Evolutionary conservation across 2,888 invertebrate species (phyloP).

Genomic region (Lathronympha strigana): DNA sequence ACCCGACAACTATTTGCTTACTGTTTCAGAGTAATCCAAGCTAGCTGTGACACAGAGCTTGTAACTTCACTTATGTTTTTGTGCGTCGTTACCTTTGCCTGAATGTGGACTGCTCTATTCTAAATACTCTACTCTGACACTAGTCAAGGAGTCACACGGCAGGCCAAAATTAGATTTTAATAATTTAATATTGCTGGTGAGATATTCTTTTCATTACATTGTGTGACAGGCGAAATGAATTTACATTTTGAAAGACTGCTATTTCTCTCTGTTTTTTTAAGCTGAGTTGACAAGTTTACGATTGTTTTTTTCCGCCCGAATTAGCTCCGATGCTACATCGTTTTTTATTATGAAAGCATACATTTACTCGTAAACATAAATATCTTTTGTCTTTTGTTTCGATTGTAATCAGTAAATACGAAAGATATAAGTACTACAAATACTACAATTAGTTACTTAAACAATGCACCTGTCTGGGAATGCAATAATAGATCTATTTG

Average conservation of each 20-base stretch:
- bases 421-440: no score
- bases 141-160: conserved; percentile 18
- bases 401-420: conserved; percentile 3
- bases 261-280: conserved; percentile 8
- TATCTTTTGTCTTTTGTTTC: conserved; percentile 8
- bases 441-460: background rate
- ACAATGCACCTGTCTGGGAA: conserved; percentile 7
- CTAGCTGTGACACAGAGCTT: background rate
- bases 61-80: background rate
- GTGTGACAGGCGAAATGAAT: conserved; percentile 32
- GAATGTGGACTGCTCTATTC: background rate
- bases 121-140: background rate
- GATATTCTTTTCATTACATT: conserved; percentile 31
- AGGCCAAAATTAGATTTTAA: conserved; percentile 37
- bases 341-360: background rate
- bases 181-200: conserved; percentile 30
- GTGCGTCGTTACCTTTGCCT: background rate
- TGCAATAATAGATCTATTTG: conserved; percentile 1
- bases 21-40: background rate
- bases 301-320: background rate
- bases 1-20: background rate
- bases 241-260: conserved; percentile 27
- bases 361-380: background rate
- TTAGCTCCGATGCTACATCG: no score
- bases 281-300: conserved; percentile 10